A percentile compares a stretch with the other conserved stretches of the same genome.
phyloP scores from a whole-genome alignment of 2,113 vertebrate species.

The Tachysurus fulvidraco region DNA sequence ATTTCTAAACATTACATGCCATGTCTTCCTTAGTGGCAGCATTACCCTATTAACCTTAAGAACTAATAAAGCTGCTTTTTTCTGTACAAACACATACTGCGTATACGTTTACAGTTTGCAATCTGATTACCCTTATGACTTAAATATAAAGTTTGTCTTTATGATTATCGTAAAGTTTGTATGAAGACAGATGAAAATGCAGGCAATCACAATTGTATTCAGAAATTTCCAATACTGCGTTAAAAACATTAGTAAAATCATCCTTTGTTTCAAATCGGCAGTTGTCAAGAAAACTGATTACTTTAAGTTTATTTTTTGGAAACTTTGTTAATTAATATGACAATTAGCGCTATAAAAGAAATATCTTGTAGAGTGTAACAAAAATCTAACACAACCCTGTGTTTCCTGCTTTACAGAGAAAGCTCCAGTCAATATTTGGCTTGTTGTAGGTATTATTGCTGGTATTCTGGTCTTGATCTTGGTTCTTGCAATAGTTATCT shows the following conservation, averaged over 20 bases:
- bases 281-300: too few relatives aligned
- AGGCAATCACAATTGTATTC: not conserved
- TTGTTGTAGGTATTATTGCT: conserved; percentile 61
- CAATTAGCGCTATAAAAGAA: too few relatives aligned
- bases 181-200: not conserved
- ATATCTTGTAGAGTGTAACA: not conserved
- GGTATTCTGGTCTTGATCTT: conserved; percentile 61
- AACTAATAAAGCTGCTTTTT: not conserved
- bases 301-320: too few relatives aligned
- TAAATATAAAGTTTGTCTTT: not conserved
- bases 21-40: not conserved
- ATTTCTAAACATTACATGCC: not conserved
- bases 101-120: not conserved
- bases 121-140: not conserved
- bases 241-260: too few relatives aligned
- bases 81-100: not conserved
- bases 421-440: conserved; percentile 57
- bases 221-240: not conserved
- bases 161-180: not conserved
- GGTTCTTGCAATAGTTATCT: conserved; percentile 56
- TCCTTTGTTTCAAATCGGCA: too few relatives aligned
- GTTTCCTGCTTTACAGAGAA: conserved; percentile 54
- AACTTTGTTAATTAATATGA: too few relatives aligned
- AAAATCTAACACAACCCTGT: not conserved
- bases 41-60: not conserved